These are phyloP conservation scores for Xestia ashworthii DNA, from an alignment of 2,888 invertebrate species.

Conservation along the genomic window DNA sequence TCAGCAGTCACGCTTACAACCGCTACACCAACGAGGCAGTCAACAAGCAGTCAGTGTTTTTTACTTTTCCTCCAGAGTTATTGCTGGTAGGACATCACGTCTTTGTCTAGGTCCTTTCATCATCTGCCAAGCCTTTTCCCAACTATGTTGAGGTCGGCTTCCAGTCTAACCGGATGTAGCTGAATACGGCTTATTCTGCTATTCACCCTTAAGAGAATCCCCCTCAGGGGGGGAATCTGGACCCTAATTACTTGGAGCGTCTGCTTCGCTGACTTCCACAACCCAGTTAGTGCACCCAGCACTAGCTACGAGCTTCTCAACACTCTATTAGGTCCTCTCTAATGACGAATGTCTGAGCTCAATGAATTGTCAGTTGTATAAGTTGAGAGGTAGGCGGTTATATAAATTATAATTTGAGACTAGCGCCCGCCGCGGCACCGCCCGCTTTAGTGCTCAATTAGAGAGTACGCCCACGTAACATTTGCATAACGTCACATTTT, in stretches of 20 bases:
- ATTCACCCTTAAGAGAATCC: too few relatives aligned
- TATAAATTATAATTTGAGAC: constrained; percentile 62
- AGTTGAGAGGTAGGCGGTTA: constrained; percentile 45
- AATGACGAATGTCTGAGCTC: constrained; percentile 24
- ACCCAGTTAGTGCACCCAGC: too few relatives aligned
- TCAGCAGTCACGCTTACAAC: background rate
- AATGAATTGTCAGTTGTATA: constrained; percentile 56
- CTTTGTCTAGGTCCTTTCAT: background rate
- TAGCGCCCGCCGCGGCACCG: constrained; percentile 59
- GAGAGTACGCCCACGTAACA: constrained; percentile 75
- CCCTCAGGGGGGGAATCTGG: too few relatives aligned
- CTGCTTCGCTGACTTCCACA: too few relatives aligned
- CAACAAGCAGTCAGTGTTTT: background rate
- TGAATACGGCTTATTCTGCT: too few relatives aligned
- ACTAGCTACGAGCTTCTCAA: too few relatives aligned
- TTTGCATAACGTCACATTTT: constrained; percentile 76
- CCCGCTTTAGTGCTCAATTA: constrained; percentile 80
- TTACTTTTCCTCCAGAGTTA: background rate
- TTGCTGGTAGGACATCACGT: background rate
- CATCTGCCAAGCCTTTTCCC: too few relatives aligned
- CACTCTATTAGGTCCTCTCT: background rate
- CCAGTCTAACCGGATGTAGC: too few relatives aligned
- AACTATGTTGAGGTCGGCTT: too few relatives aligned
- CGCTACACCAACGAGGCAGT: background rate
- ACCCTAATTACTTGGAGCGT: too few relatives aligned